Base-by-base conservation (phyloP, 53 echinoderm and acorn worm species). In the Antedon mediterranea region DNA sequence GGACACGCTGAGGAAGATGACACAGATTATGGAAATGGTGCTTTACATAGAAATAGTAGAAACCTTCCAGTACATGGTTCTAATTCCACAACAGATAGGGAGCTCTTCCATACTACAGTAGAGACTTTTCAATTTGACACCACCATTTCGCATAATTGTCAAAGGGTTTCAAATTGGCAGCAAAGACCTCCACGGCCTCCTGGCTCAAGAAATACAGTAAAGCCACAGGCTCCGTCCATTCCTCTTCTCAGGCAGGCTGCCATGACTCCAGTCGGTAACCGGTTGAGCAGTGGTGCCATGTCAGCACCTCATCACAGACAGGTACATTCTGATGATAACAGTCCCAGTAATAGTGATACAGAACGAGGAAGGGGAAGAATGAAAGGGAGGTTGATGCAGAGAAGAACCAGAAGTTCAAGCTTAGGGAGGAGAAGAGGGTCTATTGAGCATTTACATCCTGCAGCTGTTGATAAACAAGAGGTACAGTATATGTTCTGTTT, bases 381-480 rank as follows among this genome's bases (percentile, higher is more conserved):
- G 3, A 73, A 27, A 28, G 30, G 1, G 28, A 57, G 30, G 27
- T 74, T 43, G 31, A 42, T 32, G 5, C 41, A 81, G 6, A 82
- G 86, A 30, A 84, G 89, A 74, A 78, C 34, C 7, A 79, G 89
- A 34, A 89, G 89, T 74, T 74, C 80, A 20, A 89, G 92, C 33
- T 72, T 43, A 3, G n/a, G n/a, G n/a, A 83, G 83, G 32, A 84
- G 93, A 41, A 81, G 77, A 71, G 43, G 76, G 0, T 85, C 83
- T 13, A 27, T 71, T 3, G 86, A 86, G 20, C 79, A 85, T 37
- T 81, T 88, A 31, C 74, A 75, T 41, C 77, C 86, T n/a, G 31
- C 73, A 44, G 29, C 75, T 8, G 30, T 43, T 28, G 79, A 77
- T 32, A 86, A 85, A 78, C 83, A 80, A 77, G 80, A 89, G 86